Conservation (phyloP, 2,888 invertebrate genomes). For the Hymenopus coronatus region DNA sequence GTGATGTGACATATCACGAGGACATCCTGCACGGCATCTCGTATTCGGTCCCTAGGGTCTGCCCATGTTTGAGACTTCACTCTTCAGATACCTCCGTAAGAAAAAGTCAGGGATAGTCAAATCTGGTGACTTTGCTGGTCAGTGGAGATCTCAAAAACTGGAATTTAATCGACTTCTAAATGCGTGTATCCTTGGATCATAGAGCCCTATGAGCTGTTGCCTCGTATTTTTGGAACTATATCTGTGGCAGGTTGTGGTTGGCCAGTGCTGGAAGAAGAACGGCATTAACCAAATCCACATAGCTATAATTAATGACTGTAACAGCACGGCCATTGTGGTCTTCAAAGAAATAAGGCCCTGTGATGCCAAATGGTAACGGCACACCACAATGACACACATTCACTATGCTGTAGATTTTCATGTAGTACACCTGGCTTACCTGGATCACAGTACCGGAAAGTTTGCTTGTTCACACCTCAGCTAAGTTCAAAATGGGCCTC, state of each 20-base stretch:
- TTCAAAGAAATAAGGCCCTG: neutral
- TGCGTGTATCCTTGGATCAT: neutral
- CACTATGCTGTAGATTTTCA: neutral
- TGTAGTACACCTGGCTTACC: neutral
- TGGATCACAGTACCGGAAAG: neutral
- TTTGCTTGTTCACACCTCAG: neutral
- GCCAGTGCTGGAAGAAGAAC: neutral
- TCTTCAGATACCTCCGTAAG: constrained; percentile 22
- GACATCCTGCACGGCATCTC: no score
- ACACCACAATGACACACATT: neutral
- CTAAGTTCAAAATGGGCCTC: neutral
- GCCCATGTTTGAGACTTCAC: no score
- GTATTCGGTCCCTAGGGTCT: no score
- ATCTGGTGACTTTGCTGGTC: constrained; percentile 28
- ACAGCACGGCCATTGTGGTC: neutral
- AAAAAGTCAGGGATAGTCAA: constrained; percentile 27
- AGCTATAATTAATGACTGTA: neutral
- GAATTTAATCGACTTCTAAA: neutral
- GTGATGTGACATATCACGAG: no score
- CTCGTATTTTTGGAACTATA: neutral
- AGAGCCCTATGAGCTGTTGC: no score
- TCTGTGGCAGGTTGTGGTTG: neutral
- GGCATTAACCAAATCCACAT: neutral
- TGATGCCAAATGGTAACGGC: neutral
- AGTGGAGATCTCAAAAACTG: constrained; percentile 13